Conservation (phyloP, 1,140 invertebrate species). For the Zaprionus lachaisei region DNA sequence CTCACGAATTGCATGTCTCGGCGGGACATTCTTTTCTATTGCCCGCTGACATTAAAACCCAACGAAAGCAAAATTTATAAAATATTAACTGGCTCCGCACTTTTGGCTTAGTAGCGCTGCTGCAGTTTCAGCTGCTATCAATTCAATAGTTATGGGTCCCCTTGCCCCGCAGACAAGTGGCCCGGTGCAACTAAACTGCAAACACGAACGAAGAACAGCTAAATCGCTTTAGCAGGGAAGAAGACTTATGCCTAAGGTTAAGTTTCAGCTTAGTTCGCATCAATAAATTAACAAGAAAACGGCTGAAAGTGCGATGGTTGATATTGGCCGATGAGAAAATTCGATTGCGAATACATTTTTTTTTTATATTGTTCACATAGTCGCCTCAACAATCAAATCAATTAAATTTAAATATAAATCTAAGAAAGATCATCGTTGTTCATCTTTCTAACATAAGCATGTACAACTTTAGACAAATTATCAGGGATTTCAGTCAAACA, state of each 20-base stretch:
- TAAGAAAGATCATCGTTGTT: no score
- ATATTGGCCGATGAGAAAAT: conserved; percentile 32
- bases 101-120: conserved; percentile 18
- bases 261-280: conserved; percentile 64
- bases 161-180: conserved; percentile 55
- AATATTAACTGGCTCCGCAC: conserved; percentile 72
- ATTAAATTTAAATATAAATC: no score
- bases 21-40: conserved; percentile 66
- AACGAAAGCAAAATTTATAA: conserved; percentile 74
- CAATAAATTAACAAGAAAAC: conserved; percentile 65
- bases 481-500: no score
- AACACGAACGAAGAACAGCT: conserved; percentile 38
- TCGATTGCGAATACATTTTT: neutral
- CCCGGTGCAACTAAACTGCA: conserved; percentile 45
- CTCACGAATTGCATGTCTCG: conserved; percentile 40
- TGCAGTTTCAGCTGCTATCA: conserved; percentile 6
- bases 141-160: conserved; percentile 3
- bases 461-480: no score
- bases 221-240: conserved; percentile 5
- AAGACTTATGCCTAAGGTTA: conserved; percentile 69
- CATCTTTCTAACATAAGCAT: no score
- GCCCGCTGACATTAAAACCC: conserved; percentile 74
- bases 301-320: conserved; percentile 10
- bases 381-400: neutral
- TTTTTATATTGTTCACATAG: neutral